phyloP scores from a whole-genome alignment of 2,888 invertebrate species.

The Scaptomyza parva region DNA sequence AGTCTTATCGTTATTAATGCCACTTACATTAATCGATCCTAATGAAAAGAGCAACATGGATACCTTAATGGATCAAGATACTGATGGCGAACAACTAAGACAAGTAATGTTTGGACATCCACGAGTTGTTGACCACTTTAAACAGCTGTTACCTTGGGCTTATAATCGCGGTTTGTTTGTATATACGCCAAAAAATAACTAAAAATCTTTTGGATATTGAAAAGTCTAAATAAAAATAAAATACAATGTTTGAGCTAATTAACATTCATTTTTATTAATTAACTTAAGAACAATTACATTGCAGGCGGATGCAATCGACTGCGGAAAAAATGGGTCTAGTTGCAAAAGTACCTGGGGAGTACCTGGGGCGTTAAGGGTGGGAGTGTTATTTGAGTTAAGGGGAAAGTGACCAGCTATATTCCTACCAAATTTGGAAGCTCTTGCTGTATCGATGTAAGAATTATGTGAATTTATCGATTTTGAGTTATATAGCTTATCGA shows the following conservation, averaged over 20 bases:
- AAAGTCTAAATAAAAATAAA: not conserved
- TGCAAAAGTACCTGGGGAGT: no score
- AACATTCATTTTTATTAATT: not conserved
- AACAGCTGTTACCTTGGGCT: constrained; percentile 78
- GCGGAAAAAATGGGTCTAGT: no score
- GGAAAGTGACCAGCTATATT: no score
- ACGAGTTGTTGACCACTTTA: constrained; percentile 62
- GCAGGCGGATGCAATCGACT: no score
- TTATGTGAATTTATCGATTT: no score
- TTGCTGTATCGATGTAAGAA: no score
- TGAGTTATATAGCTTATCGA: no score
- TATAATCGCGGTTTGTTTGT: constrained; percentile 74
- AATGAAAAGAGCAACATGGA: constrained; percentile 71
- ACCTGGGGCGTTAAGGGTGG: no score
- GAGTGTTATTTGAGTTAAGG: no score
- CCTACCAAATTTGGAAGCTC: no score
- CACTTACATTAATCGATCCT: constrained; percentile 71
- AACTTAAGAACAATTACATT: not conserved
- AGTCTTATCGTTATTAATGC: constrained; percentile 54
- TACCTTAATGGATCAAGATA: constrained; percentile 54
- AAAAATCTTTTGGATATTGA: not conserved
- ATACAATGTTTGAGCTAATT: not conserved
- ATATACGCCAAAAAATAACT: constrained; percentile 7
- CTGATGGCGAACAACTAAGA: constrained; percentile 55
- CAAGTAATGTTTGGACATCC: constrained; percentile 55